Conservation (phyloP, 2,888 invertebrate genomes). For the Thecocarcelia acutangulata region DNA sequence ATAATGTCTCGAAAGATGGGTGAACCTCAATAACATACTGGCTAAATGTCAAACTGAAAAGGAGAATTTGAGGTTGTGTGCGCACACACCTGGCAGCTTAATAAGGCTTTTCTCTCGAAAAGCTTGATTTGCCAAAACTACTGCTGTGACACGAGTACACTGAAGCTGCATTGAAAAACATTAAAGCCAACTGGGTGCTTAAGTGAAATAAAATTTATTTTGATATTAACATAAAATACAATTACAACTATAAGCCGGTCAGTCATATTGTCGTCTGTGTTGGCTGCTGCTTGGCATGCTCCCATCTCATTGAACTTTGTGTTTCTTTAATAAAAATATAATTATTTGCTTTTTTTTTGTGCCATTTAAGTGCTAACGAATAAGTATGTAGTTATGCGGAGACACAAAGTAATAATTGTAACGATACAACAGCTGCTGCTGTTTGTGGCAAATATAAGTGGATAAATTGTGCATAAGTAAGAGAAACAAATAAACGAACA, state of each 20-base stretch:
- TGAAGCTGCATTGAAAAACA: no score
- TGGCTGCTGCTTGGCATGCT: not conserved
- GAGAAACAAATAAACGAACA: not conserved
- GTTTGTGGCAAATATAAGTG: constrained; percentile 19
- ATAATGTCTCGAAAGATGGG: no score
- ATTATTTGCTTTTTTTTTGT: not conserved
- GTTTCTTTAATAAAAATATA: not conserved
- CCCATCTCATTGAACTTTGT: not conserved
- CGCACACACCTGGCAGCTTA: no score
- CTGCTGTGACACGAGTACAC: no score
- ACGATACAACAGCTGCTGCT: constrained; percentile 8
- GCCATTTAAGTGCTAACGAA: not conserved
- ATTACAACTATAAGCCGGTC: not conserved
- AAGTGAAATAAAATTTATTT: not conserved
- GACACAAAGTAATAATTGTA: constrained; percentile 11
- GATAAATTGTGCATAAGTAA: constrained; percentile 26
- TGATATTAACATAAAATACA: not conserved
- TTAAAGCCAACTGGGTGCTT: not conserved
- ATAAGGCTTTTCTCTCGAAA: no score
- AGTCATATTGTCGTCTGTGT: not conserved
- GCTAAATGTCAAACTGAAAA: no score
- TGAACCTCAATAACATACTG: no score
- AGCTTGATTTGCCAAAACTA: no score
- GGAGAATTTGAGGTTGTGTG: no score
- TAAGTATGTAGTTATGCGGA: not conserved